Base-by-base conservation (phyloP, 2,888 invertebrate species). In the Agriopis leucophaearia region DNA sequence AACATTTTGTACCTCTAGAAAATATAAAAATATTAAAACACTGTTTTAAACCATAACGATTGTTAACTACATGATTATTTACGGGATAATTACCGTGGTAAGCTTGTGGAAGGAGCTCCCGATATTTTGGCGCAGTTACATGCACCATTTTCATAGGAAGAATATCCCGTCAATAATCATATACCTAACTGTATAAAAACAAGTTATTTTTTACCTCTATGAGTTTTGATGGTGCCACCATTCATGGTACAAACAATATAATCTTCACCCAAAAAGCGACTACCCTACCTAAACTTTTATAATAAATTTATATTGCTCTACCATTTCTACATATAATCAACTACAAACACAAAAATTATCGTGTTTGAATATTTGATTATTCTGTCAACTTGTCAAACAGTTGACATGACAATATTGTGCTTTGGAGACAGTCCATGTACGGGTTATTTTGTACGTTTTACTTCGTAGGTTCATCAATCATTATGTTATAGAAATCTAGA, bases 301-400 rank as follows among this genome's bases (percentile, higher is more conserved):
- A 16, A 12, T 13, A 18, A 57, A 13, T 13, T 12, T 15, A 12
- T 54, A 51, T 18, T 48, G 7, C 0, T 13, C 9, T 38, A 12
- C 12, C 27, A 13, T 9, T 5, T 16, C 36, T n/a, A 35, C 16
- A 55, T 9, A n/a, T 55, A 44, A 55, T 55, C 42, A 58, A 47
- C 47, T 58, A 48, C 8, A 18, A 12, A 58, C 16, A 12, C 13
- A n/a, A 16, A 59, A 6, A 50, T 71, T 66, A 73, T 70, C 70
- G 47, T 16, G 38, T 60, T 71, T 81, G 74, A 83, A 83, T 81
- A 80, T 78, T 81, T 80, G 71, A 81, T 73, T 27, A 70, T 7
- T 5, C 13, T 71, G 71, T 74, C 69, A 47, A 58, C 56, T 67
- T 64, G 71, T 64, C 63, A 69, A 61, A 8, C 59, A 51, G 18